Evolutionary conservation across 1,140 invertebrate species (phyloP), one percentile per base, ranked within the genome.

Genomic region (Tetramorium simillimum): DNA sequence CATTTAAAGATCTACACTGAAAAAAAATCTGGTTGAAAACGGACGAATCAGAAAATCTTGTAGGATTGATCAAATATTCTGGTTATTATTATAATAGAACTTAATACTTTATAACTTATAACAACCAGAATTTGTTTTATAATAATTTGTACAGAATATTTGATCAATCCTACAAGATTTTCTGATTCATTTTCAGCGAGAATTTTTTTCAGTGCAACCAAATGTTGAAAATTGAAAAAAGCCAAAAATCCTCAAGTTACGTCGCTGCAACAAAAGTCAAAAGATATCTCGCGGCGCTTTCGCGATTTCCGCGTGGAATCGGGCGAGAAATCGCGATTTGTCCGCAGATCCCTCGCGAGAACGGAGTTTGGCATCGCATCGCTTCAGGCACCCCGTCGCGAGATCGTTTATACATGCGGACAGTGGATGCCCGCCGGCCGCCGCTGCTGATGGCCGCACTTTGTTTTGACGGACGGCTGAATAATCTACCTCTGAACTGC

Each of bases 381-480:
- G 62, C 86, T 86, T 76, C 81, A 75, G 88, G 84, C 88, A 92
- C 87, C 92, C 92, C 81, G 89, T 81, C 78, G 92, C 46, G 91
- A 88, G 85, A 93, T 93, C 92, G 84, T 85, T 93, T 92, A 93
- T 93, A 92, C 92, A 92, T 92, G 91, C 89, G 88, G 92, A 81
- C 87, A 81, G 78, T 91, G 90, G 89, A 92, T 92, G 89, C 81
- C 89, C 81, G 86, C 86, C 87, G 92, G 92, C 91, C 92, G 92
- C 92, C 92, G 89, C 88, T 86, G 92, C 81, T 93, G 92, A 93
- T 92, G 93, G 91, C 89, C 86, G 88, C 89, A 90, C 92, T 93
- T 93, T 93, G 91, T 93, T 93, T 93, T 93, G 92, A 93, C 92
- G 92, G 92, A 93, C 92, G 91, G 90, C 91, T 93, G 92, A 93